phyloP scores from a whole-genome alignment of 2,888 invertebrate species.

The Leptinotarsa rubiginosa region DNA sequence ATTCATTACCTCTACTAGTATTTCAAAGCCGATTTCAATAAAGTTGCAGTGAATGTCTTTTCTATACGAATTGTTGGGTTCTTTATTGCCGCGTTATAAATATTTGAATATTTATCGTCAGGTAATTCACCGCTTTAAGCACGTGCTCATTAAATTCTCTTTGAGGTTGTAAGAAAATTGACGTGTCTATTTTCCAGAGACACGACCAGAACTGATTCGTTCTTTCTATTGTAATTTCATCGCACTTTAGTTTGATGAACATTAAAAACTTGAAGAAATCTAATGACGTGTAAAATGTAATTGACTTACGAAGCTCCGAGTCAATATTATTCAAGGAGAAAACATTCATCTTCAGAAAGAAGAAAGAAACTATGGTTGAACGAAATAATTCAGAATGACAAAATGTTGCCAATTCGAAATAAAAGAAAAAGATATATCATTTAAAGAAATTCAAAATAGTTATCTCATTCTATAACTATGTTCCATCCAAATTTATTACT shows the following conservation, averaged over 20 bases:
- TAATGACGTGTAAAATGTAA: no score
- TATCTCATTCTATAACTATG: no score
- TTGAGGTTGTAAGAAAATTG: neutral
- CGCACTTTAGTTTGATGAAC: neutral
- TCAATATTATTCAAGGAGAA: no score
- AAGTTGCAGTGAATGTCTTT: slow-evolving; percentile 4
- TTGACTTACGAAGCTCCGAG: no score
- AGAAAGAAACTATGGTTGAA: no score
- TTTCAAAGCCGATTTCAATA: slow-evolving; percentile 21
- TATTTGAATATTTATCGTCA: slow-evolving; percentile 23
- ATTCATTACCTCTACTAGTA: slow-evolving; percentile 18
- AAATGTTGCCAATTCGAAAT: no score
- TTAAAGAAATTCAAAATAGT: no score
- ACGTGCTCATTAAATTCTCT: slow-evolving; percentile 12
- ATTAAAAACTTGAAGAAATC: no score
- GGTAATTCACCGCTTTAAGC: slow-evolving; percentile 4
- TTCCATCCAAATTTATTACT: no score
- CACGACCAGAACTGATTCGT: neutral
- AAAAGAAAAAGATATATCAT: no score
- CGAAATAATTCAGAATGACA: no score
- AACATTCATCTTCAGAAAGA: no score
- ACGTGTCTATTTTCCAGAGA: neutral
- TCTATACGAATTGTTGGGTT: slow-evolving; percentile 19
- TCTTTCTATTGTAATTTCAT: neutral
- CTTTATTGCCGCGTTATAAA: slow-evolving; percentile 18